Evolutionary conservation across 1,140 invertebrate species (phyloP).

Genomic region (Polypedilum pembai): DNA sequence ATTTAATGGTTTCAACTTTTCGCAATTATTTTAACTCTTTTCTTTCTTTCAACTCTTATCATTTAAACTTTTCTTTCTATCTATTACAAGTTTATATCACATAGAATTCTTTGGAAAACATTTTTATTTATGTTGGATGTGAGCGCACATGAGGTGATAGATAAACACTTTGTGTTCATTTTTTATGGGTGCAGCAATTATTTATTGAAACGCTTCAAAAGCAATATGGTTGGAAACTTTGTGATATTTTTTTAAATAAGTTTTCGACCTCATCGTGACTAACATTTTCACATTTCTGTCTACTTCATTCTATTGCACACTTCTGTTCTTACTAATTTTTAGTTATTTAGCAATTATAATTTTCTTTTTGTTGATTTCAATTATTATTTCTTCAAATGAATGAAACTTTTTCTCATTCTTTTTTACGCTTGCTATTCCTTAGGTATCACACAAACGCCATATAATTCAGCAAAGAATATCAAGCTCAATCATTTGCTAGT

Average conservation of each 20-base stretch:
- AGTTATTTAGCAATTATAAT: no score
- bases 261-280: background rate
- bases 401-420: background rate
- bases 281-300: background rate
- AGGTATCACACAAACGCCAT: conserved; percentile 9
- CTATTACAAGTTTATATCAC: background rate
- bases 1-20: background rate
- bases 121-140: no score
- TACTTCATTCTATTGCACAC: background rate
- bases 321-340: background rate
- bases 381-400: no score
- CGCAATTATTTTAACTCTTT: background rate
- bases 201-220: background rate
- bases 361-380: no score
- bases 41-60: background rate
- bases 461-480: conserved; percentile 1
- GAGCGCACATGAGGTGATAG: no score
- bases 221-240: background rate
- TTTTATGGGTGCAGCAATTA: background rate
- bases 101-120: background rate
- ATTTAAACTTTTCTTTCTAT: background rate
- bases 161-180: background rate
- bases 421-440: background rate
- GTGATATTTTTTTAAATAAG: background rate
- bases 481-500: background rate